phyloP scores from a whole-genome alignment of 2,888 invertebrate species.

The Nephrotoma appendiculata region DNA sequence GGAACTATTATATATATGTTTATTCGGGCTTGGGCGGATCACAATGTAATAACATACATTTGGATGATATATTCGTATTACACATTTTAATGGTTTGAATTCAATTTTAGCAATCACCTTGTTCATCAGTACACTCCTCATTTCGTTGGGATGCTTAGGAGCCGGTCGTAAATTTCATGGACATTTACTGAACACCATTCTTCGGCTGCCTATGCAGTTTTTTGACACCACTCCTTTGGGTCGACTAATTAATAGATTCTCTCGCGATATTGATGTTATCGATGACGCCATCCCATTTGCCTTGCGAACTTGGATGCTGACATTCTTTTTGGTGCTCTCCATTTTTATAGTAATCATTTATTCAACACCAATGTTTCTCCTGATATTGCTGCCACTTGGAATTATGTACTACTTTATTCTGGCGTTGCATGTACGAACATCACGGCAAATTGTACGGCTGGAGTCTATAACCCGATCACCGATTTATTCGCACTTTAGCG shows the following conservation, averaged over 20 bases:
- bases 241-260: conserved; percentile 43
- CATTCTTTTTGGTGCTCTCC: conserved; percentile 14
- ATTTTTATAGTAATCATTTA: conserved; percentile 14
- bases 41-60: background rate
- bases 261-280: conserved; percentile 35
- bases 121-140: conserved; percentile 32
- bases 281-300: conserved; percentile 32
- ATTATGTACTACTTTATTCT: conserved; percentile 23
- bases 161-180: conserved; percentile 43
- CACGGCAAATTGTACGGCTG: conserved; percentile 38
- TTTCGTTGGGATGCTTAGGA: conserved; percentile 24
- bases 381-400: conserved; percentile 23
- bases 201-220: conserved; percentile 49
- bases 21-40: background rate
- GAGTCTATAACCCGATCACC: conserved; percentile 38
- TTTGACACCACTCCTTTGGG: conserved; percentile 58
- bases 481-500: conserved; percentile 39
- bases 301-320: conserved; percentile 4
- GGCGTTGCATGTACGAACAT: conserved; percentile 37
- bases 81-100: conserved; percentile 29
- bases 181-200: conserved; percentile 39
- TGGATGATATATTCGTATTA: background rate
- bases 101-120: conserved; percentile 20
- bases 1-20: background rate
- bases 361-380: conserved; percentile 22